Evolutionary conservation across 2,888 invertebrate genomes (phyloP), one percentile per base, ranked within the genome.

Genomic region (Electrophaes corylata): DNA sequence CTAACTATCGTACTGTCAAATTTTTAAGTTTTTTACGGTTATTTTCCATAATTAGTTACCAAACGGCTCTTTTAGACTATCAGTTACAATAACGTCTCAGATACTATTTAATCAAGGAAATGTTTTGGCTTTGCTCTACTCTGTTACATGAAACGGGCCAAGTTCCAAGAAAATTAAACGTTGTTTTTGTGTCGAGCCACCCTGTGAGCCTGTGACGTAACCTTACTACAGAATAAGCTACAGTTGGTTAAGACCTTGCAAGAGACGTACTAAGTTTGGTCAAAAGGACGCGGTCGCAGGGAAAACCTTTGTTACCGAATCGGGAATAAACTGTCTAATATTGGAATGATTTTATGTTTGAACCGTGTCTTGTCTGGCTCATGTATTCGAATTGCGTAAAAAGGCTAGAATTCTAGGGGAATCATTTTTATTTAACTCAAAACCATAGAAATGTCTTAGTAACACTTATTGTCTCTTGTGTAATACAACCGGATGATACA

Each of bases 161-260:
- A 52, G 56, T 66, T 58, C 59, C 63, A 63, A 66, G 64, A 56
- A 70, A 69, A 69, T 72, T 66, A 68, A 63, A 64, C 51, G 62
- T 68, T 72, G 69, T 77, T 74, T 73, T 74, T 68, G 62, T 66
- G 65, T 55, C 59, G 53, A 60, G 64, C 62, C 54, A 52, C 61
- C 52, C 60, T 54, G 48, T 62, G 60, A 69, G 52, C 53, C 52
- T 63, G 69, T 66, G 69, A 71, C 61, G 40, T 40, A 35, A 43
- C 50, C 44, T 19, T 18, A 8, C 23, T 37, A 35, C 47, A 47
- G 54, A 55, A 20, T 39, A 39, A 16, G 11, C 10, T 35, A 35
- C 16, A 47, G 35, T 57, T 10, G 14, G 19, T 19, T n/a, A 26
- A 31, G 37, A 14, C 41, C 43, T 19, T 23, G 37, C 39, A 31